These are phyloP conservation scores for Eilema depressum DNA, from an alignment of 2,888 invertebrate genomes.

Conservation along the genomic window DNA sequence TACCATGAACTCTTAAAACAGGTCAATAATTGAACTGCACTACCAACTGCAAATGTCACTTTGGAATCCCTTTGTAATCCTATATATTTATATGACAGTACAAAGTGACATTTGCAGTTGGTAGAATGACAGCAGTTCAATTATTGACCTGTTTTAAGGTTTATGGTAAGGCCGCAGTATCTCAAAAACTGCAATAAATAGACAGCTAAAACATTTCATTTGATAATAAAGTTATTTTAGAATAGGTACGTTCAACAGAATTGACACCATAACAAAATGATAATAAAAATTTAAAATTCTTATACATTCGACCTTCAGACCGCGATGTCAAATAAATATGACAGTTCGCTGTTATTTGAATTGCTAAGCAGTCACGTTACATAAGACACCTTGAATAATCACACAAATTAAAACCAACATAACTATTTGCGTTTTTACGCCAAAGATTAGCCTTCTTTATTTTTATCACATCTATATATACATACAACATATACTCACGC, in stretches of 20 bases:
- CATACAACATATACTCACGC: too few relatives aligned
- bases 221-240: neutral
- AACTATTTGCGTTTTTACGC: neutral
- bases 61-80: too few relatives aligned
- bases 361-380: neutral
- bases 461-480: too few relatives aligned
- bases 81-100: too few relatives aligned
- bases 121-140: too few relatives aligned
- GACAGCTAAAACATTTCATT: too few relatives aligned
- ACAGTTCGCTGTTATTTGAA: neutral
- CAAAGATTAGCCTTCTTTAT: neutral
- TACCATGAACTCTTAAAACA: too few relatives aligned
- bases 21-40: too few relatives aligned
- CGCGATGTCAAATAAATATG: neutral
- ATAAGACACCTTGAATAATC: neutral
- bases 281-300: conserved; percentile 5
- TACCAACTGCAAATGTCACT: too few relatives aligned
- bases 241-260: neutral
- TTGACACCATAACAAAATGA: neutral
- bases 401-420: neutral
- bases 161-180: too few relatives aligned
- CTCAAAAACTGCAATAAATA: neutral
- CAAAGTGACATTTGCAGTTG: too few relatives aligned
- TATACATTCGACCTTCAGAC: conserved; percentile 6
- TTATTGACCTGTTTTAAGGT: too few relatives aligned